phyloP scores from a whole-genome alignment of 2,888 invertebrate genomes.

The Dolomedes plantarius region DNA sequence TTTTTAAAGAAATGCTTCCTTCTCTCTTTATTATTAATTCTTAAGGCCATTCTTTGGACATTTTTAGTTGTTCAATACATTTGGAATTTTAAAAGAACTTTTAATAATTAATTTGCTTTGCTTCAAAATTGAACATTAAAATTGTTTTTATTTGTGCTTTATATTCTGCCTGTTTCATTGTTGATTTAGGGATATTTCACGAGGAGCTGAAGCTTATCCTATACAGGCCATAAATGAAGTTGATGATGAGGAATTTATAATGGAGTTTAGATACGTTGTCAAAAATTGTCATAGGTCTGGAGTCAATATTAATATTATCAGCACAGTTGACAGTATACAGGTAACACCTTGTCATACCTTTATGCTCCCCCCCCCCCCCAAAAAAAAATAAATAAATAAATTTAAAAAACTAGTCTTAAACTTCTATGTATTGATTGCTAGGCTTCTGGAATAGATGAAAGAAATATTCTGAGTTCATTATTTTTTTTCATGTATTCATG shows the following conservation, averaged over 20 bases:
- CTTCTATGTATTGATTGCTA: background rate
- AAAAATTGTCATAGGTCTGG: constrained; percentile 79
- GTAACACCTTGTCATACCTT: constrained; percentile 74
- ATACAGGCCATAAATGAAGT: constrained; percentile 85
- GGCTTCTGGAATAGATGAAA: no score
- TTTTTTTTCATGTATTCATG: no score
- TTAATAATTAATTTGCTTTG: no score
- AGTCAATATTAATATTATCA: constrained; percentile 83
- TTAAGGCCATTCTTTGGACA: no score
- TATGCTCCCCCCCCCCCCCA: constrained; percentile 34
- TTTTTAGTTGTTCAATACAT: no score
- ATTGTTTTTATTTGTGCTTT: no score
- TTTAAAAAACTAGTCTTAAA: background rate
- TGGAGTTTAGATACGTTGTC: constrained; percentile 86
- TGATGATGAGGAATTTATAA: constrained; percentile 84
- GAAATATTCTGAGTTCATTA: no score
- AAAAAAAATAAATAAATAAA: background rate
- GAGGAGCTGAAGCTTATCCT: constrained; percentile 88
- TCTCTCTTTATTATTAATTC: no score
- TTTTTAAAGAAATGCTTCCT: no score
- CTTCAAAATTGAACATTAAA: no score
- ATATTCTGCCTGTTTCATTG: no score
- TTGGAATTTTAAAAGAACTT: no score
- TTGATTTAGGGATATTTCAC: constrained; percentile 87
- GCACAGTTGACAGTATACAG: constrained; percentile 84